Conservation (phyloP, 2,113 vertebrate species). For the Alexandromys fortis region DNA sequence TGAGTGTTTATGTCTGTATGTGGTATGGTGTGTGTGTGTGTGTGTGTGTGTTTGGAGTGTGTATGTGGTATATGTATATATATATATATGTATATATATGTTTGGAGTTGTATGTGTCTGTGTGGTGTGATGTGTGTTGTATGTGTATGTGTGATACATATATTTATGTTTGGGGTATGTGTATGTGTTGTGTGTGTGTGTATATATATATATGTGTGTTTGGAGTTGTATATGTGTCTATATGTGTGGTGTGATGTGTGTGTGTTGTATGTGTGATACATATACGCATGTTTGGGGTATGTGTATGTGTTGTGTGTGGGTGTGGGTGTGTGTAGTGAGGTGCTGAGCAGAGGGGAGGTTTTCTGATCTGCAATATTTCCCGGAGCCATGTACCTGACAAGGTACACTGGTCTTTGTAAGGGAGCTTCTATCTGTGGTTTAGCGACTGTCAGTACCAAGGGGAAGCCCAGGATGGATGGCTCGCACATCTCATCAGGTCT, state of each 20-base stretch:
- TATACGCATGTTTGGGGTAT: background rate
- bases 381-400: background rate
- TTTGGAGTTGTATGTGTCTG: background rate
- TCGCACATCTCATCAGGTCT: rapidly evolving
- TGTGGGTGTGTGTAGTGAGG: background rate
- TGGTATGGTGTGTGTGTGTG: background rate
- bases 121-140: background rate
- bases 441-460: background rate
- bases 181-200: background rate
- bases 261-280: background rate
- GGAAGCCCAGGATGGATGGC: background rate
- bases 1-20: background rate
- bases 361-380: background rate
- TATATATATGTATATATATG: background rate
- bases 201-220: too few species aligned
- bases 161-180: background rate
- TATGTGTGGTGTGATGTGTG: background rate
- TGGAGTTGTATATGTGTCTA: background rate
- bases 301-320: background rate
- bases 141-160: background rate
- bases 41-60: background rate
- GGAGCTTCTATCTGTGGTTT: background rate
- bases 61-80: background rate
- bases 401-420: background rate
- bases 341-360: background rate